These are phyloP conservation scores for Rhinolophus ferrumequinum DNA, from an alignment of 2,113 vertebrate genomes.

Conservation along the genomic window DNA sequence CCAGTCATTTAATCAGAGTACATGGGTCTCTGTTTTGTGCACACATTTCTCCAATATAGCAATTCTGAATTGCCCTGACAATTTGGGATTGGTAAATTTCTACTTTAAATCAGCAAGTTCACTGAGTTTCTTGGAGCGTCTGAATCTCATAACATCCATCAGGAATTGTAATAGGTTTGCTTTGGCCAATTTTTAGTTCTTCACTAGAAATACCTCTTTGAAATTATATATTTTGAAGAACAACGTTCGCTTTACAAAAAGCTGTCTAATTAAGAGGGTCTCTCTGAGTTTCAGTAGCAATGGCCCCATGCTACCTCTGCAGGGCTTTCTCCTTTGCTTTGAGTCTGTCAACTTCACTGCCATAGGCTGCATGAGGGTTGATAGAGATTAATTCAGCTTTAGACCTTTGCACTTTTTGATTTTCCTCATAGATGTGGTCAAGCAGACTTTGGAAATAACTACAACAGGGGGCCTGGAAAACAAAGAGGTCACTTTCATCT, in stretches of 20 bases:
- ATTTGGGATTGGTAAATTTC: background rate
- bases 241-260: background rate
- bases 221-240: background rate
- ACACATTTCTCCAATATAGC: background rate
- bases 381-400: conserved; percentile 52
- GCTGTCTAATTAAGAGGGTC: background rate
- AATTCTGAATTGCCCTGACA: background rate
- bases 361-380: background rate
- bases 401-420: background rate
- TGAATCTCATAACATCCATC: background rate
- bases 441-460: conserved; percentile 59
- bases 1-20: background rate
- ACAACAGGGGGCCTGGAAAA: conserved; percentile 66
- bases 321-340: conserved; percentile 72
- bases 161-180: background rate
- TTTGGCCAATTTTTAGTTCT: conserved; percentile 28
- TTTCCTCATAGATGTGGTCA: conserved; percentile 59
- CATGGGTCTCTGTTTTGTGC: background rate
- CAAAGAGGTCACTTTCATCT: background rate
- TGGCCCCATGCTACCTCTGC: background rate
- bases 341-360: conserved; percentile 10
- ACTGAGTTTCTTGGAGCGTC: background rate
- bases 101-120: background rate
- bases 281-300: background rate
- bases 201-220: background rate